phyloP scores from a whole-genome alignment of 2,888 invertebrate species.

The Acrobeloides nanus region DNA sequence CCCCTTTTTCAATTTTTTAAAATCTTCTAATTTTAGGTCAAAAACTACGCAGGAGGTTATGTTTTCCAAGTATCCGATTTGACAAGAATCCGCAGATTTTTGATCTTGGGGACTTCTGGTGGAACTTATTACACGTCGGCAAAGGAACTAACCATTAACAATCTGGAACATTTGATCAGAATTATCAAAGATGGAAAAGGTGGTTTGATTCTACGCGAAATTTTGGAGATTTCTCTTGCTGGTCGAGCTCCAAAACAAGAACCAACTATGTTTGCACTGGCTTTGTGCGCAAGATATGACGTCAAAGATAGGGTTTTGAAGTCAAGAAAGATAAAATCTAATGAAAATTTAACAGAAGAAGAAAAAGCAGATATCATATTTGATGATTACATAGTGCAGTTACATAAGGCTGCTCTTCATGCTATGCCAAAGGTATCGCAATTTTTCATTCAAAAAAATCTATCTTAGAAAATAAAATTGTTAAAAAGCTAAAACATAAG shows the following conservation, averaged over 20 bases:
- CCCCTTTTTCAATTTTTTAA: not conserved
- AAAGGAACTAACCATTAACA: constrained; percentile 50
- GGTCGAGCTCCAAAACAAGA: constrained; percentile 54
- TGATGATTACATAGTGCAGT: constrained; percentile 23
- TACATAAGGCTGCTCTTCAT: constrained; percentile 28
- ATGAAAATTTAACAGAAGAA: not conserved
- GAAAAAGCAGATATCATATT: not conserved
- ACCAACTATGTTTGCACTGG: constrained; percentile 64
- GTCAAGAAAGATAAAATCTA: constrained; percentile 4
- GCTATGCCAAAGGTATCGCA: constrained; percentile 18
- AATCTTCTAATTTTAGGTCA: constrained; percentile 31
- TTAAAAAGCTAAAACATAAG: no score
- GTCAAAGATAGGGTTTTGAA: constrained; percentile 11
- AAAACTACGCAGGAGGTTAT: constrained; percentile 51
- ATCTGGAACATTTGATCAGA: constrained; percentile 46
- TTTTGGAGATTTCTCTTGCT: constrained; percentile 49
- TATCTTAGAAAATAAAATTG: constrained; percentile 60
- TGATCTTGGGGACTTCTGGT: constrained; percentile 54
- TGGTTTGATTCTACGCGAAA: constrained; percentile 47
- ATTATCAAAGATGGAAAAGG: constrained; percentile 53
- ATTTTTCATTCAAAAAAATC: not conserved
- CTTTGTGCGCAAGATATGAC: constrained; percentile 60
- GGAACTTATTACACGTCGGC: constrained; percentile 52
- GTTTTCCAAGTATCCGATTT: constrained; percentile 53
- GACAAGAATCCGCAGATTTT: constrained; percentile 53